These are phyloP conservation scores for Xiphorhynchus elegans DNA, from an alignment of 2,113 vertebrate genomes.

Conservation along the genomic window DNA sequence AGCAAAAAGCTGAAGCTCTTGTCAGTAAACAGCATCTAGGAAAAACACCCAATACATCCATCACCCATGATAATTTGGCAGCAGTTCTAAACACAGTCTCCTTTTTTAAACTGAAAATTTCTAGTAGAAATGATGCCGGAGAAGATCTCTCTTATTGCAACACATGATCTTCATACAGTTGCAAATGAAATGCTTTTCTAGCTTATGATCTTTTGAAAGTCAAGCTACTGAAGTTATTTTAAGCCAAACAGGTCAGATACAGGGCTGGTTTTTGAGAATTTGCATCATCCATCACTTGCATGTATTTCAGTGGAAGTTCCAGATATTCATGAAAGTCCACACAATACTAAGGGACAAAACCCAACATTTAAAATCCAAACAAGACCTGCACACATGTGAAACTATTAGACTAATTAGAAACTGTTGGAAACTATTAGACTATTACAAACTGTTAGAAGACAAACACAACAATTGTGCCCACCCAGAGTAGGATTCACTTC, in stretches of 20 bases:
- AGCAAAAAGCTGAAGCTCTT: neutral
- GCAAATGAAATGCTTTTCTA: neutral
- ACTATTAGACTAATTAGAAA: too few relatives aligned
- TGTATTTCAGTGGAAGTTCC: neutral
- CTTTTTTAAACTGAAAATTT: neutral
- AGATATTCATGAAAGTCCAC: neutral
- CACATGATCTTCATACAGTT: neutral
- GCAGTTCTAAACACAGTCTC: neutral
- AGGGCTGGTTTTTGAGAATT: neutral
- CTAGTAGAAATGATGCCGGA: rapidly evolving
- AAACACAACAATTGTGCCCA: neutral
- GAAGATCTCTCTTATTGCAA: neutral
- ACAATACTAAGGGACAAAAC: neutral
- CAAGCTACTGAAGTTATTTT: neutral
- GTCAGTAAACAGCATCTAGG: neutral
- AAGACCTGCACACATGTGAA: neutral
- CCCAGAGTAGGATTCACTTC: neutral
- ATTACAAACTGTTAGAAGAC: neutral
- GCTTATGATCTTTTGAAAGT: neutral
- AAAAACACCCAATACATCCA: neutral
- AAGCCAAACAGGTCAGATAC: neutral
- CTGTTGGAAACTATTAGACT: too few relatives aligned
- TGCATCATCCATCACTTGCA: neutral
- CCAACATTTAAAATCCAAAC: neutral
- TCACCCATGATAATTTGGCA: neutral